Base-by-base conservation (phyloP, 2,113 vertebrate genomes). In the Hiodon alosoides region DNA sequence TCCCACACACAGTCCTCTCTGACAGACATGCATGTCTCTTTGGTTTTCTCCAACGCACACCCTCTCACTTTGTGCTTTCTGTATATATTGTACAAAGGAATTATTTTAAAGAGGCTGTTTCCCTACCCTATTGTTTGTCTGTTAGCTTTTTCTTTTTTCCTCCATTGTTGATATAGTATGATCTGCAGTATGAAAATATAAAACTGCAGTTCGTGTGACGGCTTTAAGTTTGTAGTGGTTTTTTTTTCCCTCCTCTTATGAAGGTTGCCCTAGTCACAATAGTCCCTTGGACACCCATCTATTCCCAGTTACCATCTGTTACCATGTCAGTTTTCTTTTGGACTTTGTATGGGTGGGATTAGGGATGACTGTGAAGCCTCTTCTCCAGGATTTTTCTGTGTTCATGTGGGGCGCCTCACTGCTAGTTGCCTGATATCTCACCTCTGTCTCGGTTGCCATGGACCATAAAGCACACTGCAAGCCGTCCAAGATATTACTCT, bases 11-110 rank as follows among this genome's bases (percentile, higher is more conserved):
- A 31, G 31, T 31, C 31, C 31, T 31, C 31, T 31, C 31, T 31
- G 31, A 31, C 31, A 31, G 31, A 31, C 77, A 48, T 71, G 47
- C 68, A 79, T 84, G 74, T 72, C 46, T 48, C 79, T 78, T 81
- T 83, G 3, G 62, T 82, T 84, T 85, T 81, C 82, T 82, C 78
- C 80, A 83, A 83, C 81, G 82, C 81, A 81, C 76, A 78, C 67
- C 50, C 59, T 14, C 83, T 81, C 83, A 84, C 80, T 86, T 72
- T 58, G 83, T 68, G 84, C 81, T 85, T 85, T 91, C 88, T 98
- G 95, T 97, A 96, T 89, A 97, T 96, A 96, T 79, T 96, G 95
- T 97, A 95, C 94, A 96, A 94, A 92, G 90, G 91, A 93, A 92
- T 93, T 91, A 93, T 94, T 95, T 94, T 93, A 93, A 96, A 93